These are phyloP conservation scores for Hepsetus odoe DNA, from an alignment of 2,113 vertebrate genomes.

Conservation along the genomic window DNA sequence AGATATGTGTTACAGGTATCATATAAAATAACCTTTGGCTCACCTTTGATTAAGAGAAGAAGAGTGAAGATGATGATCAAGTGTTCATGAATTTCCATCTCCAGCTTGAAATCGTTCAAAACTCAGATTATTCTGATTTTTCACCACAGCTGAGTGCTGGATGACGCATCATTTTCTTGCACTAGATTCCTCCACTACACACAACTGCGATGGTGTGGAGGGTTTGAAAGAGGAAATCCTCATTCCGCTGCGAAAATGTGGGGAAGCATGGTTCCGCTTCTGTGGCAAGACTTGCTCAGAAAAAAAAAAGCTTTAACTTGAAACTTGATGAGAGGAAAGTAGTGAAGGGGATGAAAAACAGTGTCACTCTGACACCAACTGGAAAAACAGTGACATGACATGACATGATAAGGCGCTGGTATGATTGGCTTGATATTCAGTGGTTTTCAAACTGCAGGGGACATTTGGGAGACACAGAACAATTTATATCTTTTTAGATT, in stretches of 20 bases:
- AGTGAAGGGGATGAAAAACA: too few relatives aligned
- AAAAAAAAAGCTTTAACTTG: neutral
- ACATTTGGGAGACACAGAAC: too few relatives aligned
- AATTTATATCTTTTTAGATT: too few relatives aligned
- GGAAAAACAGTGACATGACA: too few relatives aligned
- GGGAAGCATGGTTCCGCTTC: neutral
- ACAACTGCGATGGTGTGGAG: neutral
- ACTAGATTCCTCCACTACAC: neutral
- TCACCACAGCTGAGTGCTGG: neutral
- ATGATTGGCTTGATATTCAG: too few relatives aligned
- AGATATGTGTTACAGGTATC: too few relatives aligned
- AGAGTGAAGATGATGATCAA: neutral
- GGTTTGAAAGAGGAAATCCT: neutral
- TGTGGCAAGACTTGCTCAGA: neutral
- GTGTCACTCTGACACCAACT: slow-evolving; percentile 28
- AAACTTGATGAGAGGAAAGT: too few relatives aligned
- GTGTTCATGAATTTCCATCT: slow-evolving; percentile 20
- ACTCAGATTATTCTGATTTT: neutral
- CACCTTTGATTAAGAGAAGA: neutral
- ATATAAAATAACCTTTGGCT: neutral
- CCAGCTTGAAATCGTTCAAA: neutral
- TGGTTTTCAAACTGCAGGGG: too few relatives aligned
- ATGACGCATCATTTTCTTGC: neutral
- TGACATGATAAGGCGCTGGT: too few relatives aligned
- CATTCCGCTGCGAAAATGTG: neutral